Conservation (phyloP, 2,888 invertebrate species). For the Leptopilina myrica region DNA sequence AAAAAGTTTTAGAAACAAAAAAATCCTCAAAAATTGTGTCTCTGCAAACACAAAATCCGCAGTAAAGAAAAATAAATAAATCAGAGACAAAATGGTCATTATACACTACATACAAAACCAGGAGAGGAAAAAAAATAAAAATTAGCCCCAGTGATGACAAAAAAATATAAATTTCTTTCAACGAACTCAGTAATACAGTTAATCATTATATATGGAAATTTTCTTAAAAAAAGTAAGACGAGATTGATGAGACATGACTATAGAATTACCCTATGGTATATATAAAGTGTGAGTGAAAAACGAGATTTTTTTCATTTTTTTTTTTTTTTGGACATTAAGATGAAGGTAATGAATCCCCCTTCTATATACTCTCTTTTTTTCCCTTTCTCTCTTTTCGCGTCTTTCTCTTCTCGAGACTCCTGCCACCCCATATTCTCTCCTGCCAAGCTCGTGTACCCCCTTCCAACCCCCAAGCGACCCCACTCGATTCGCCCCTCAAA, state of each 20-base stretch:
- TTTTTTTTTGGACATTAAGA: slow-evolving; percentile 24
- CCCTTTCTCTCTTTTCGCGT: slow-evolving; percentile 44
- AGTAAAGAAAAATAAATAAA: too few relatives aligned
- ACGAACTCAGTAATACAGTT: too few relatives aligned
- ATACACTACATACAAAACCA: too few relatives aligned
- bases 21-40: too few relatives aligned
- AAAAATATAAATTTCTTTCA: too few relatives aligned
- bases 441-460: slow-evolving; percentile 57
- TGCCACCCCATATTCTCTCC: slow-evolving; percentile 51
- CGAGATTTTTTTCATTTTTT: not conserved
- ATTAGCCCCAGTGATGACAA: too few relatives aligned
- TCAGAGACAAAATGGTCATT: too few relatives aligned
- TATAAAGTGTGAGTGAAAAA: not conserved
- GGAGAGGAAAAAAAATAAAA: too few relatives aligned
- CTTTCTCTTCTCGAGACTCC: slow-evolving; percentile 58
- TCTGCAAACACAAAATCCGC: too few relatives aligned
- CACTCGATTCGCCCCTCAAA: slow-evolving; percentile 89
- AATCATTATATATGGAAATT: too few relatives aligned
- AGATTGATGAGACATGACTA: not conserved
- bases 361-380: slow-evolving; percentile 49
- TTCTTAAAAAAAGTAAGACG: too few relatives aligned
- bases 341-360: slow-evolving; percentile 38
- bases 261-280: not conserved
- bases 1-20: too few relatives aligned
- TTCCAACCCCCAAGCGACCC: slow-evolving; percentile 79